phyloP scores from a whole-genome alignment of 1,140 invertebrate species.

The Zaprionus capensis region DNA sequence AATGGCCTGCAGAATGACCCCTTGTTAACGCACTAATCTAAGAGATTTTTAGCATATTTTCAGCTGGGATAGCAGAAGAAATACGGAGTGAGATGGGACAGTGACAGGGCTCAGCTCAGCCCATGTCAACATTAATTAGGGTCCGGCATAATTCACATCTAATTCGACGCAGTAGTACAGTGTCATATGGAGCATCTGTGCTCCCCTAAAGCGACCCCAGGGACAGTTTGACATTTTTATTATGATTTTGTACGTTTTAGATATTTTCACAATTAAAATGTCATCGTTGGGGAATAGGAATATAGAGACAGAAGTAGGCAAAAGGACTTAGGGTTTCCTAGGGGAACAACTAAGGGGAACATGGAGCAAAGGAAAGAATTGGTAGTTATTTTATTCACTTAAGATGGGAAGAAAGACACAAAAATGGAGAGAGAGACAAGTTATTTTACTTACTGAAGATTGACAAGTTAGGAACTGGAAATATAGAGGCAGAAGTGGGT shows the following conservation, averaged over 20 bases:
- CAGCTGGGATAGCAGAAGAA: not conserved
- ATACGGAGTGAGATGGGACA: not conserved
- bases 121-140: constrained; percentile 81
- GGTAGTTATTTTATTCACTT: too few species aligned
- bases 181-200: constrained; percentile 33
- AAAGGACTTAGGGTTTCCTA: not conserved
- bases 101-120: constrained; percentile 45
- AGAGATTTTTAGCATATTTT: constrained; percentile 44
- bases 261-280: constrained; percentile 49
- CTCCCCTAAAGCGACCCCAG: constrained; percentile 14
- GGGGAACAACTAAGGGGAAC: too few species aligned
- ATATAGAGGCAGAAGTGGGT: too few species aligned
- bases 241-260: constrained; percentile 16
- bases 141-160: constrained; percentile 66
- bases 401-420: too few species aligned
- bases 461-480: too few species aligned
- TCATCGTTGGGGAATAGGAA: constrained; percentile 31
- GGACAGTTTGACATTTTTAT: constrained; percentile 41
- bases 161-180: constrained; percentile 36
- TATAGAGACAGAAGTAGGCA: not conserved
- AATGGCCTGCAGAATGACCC: constrained; percentile 48
- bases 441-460: too few species aligned
- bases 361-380: too few species aligned
- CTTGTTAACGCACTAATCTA: constrained; percentile 77
- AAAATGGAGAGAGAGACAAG: too few species aligned